Percentiles rank a stretch among this genome's conserved stretches.
These are phyloP conservation scores for Psilopsiagon aurifrons DNA, from an alignment of 2,113 vertebrate genomes.

Conservation along the genomic window DNA sequence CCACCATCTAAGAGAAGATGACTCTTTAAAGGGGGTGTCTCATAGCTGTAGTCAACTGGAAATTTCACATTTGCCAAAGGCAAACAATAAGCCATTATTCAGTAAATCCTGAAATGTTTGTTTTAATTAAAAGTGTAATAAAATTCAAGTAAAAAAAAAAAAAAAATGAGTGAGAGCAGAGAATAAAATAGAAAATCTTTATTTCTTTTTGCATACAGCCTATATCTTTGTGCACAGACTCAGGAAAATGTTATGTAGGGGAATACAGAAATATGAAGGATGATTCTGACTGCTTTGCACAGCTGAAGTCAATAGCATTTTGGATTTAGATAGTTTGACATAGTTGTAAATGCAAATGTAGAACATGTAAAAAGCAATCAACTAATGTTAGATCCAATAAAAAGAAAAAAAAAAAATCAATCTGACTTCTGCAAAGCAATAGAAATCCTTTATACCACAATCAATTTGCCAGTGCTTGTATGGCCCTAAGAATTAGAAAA, in stretches of 20 bases:
- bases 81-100: background rate
- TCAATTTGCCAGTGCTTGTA: background rate
- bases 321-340: background rate
- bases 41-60: background rate
- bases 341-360: background rate
- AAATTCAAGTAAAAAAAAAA: background rate
- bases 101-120: background rate
- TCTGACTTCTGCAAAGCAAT: background rate
- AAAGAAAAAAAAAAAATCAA: background rate
- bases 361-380: background rate
- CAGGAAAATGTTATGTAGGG: background rate
- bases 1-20: background rate
- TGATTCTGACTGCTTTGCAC: background rate
- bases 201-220: background rate
- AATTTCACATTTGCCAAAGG: background rate
- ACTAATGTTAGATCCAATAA: background rate
- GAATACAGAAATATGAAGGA: background rate
- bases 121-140: background rate
- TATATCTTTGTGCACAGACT: background rate
- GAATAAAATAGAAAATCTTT: background rate
- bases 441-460: background rate
- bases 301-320: background rate
- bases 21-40: background rate
- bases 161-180: background rate
- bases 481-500: background rate